Evolutionary conservation across 2,113 vertebrate species (phyloP), one percentile per base, ranked within the genome.

Genomic region (Dipodomys spectabilis): DNA sequence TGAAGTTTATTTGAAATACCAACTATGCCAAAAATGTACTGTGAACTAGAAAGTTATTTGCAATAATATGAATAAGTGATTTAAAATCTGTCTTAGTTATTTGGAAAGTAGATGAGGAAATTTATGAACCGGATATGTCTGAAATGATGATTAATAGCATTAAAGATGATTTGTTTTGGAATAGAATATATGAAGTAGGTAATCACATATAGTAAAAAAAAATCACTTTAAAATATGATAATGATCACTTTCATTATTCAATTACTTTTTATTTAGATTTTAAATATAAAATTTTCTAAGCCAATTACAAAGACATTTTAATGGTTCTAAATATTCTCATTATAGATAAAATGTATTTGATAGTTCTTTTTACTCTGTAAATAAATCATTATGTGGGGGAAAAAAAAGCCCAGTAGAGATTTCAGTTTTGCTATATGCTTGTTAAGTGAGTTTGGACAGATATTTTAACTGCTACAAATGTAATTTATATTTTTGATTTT

Each of bases 31-130:
- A 53, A 92, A 83, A 68, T 74, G 60, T 11, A 27, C 53, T 74
- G 19, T 93, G 82, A 86, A 83, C 49, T 73, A 77, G 45, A 77
- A 82, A 71, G 18, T 90, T 94, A 49, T 82, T 92, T 94, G 64
- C 67, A 86, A 30, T 88, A 62, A 49, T 87, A 60, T 83, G 25
- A 75, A 84, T 92, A 82, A 69, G 78, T 85, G 85, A 85, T 44
- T 96, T 82, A 62, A 93, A 95, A 72, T 78, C 68, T 75, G 23
- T 79, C 64, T n/a, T 64, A 93, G 71, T 90, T 90, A 86, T 23
- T 86, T 90, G 95, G 78, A 86, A 95, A 92, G 72, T 80, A 92
- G 35, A 49, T 92, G 83, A 95, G 67, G 71, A 92, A 83, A 94
- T 95, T 39, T 94, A 92, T 92, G 71, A 86, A 79, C 6, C 30